A percentile compares a stretch with the other conserved stretches of the same genome.
phyloP scores from a whole-genome alignment of 2,888 invertebrate genomes.

The Pocota personata region DNA sequence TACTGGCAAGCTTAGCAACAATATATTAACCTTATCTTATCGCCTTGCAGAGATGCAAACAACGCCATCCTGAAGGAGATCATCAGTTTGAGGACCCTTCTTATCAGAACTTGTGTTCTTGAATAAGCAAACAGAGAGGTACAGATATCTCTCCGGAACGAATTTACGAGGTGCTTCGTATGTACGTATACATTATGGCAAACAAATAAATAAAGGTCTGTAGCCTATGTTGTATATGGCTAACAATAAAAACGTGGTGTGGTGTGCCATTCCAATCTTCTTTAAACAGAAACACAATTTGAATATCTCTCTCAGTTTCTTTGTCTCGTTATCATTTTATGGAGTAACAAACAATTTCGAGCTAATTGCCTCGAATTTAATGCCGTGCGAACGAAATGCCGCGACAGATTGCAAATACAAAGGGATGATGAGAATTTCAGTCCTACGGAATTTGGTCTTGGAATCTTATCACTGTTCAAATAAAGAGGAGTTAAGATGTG shows the following conservation, averaged over 20 bases:
- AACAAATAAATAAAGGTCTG: conserved; percentile 54
- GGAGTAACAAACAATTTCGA: conserved; percentile 50
- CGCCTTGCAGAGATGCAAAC: conserved; percentile 79
- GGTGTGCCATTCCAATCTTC: conserved; percentile 61
- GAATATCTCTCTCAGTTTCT: conserved; percentile 58
- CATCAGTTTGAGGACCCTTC: conserved; percentile 62
- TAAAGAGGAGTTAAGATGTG: conserved; percentile 9
- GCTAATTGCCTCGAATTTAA: conserved; percentile 49
- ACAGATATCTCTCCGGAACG: conserved; percentile 57
- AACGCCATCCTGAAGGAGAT: conserved; percentile 65
- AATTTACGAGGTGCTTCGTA: conserved; percentile 55
- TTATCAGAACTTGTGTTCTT: conserved; percentile 64
- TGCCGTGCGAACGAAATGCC: conserved; percentile 48
- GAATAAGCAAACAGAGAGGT: conserved; percentile 38
- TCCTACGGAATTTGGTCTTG: conserved; percentile 24
- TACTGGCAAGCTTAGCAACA: conserved; percentile 33
- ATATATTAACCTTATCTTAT: conserved; percentile 77
- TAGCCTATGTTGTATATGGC: conserved; percentile 48
- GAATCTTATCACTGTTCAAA: conserved; percentile 46
- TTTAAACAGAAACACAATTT: conserved; percentile 67
- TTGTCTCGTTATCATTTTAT: conserved; percentile 64
- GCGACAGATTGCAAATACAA: conserved; percentile 42
- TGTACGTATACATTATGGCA: conserved; percentile 23
- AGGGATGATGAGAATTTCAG: conserved; percentile 26
- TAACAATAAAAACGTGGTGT: conserved; percentile 61